These are phyloP conservation scores for Phrynocephalus versicolor DNA, from an alignment of 2,113 vertebrate species.

Conservation along the genomic window DNA sequence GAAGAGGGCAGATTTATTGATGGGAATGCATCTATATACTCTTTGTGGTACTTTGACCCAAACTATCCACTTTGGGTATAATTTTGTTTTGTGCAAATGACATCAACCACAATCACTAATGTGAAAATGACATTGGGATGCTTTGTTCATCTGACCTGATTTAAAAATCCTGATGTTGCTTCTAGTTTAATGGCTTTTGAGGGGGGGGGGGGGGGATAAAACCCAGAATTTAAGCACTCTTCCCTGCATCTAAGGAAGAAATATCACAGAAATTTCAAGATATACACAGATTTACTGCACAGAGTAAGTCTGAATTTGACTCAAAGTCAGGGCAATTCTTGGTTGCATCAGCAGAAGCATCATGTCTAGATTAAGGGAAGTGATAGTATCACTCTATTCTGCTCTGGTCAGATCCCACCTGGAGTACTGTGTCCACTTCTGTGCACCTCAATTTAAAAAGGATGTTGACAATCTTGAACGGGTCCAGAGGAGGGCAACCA, in stretches of 20 bases:
- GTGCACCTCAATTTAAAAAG: too few relatives aligned
- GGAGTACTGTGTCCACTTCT: too few relatives aligned
- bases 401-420: too few relatives aligned
- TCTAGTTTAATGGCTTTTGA: constrained; percentile 47
- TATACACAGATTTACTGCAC: neutral
- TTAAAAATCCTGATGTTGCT: constrained; percentile 60
- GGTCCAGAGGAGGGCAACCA: too few relatives aligned
- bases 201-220: too few relatives aligned
- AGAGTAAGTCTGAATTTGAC: neutral
- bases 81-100: constrained; percentile 95
- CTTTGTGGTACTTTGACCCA: constrained; percentile 83
- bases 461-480: too few relatives aligned
- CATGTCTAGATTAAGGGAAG: too few relatives aligned
- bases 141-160: constrained; percentile 61
- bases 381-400: too few relatives aligned
- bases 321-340: too few relatives aligned
- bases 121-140: constrained; percentile 77
- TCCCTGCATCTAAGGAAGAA: constrained; percentile 49
- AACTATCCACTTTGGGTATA: constrained; percentile 90
- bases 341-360: too few relatives aligned
- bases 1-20: constrained; percentile 91
- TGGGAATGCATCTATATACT: constrained; percentile 91
- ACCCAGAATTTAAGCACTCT: constrained; percentile 54
- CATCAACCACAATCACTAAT: constrained; percentile 85
- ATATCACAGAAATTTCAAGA: constrained; percentile 21